These are phyloP conservation scores for Malaclemys terrapin DNA, from an alignment of 2,113 vertebrate genomes.

Conservation along the genomic window DNA sequence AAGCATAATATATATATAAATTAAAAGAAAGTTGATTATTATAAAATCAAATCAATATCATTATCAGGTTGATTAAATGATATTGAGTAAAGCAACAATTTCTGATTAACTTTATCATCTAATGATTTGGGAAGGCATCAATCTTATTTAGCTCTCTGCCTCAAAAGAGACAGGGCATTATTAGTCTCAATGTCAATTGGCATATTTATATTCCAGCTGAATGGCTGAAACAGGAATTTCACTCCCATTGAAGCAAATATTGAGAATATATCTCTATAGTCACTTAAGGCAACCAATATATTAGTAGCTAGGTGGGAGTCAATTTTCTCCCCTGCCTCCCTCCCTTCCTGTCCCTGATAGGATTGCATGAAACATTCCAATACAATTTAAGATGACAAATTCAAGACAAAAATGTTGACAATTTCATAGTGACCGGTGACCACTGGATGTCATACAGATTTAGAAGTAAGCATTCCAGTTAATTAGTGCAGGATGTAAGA, in stretches of 20 bases:
- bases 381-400: background rate
- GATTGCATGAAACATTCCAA: background rate
- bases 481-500: background rate
- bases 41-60: background rate
- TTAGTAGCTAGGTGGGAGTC: background rate
- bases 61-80: background rate
- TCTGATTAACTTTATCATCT: background rate
- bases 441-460: conserved; percentile 3
- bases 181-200: background rate
- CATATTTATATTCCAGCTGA: background rate
- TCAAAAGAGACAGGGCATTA: background rate
- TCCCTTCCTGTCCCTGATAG: background rate
- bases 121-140: background rate
- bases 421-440: background rate
- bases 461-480: background rate
- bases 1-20: background rate
- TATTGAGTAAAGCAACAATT: background rate
- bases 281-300: background rate
- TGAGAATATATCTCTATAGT: background rate
- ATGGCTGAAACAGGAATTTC: background rate
- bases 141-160: background rate
- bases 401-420: conserved; percentile 7
- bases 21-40: background rate
- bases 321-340: background rate
- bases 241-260: background rate